Evolutionary conservation across 2,113 vertebrate species (phyloP).

Genomic region (Eonycteris spelaea): DNA sequence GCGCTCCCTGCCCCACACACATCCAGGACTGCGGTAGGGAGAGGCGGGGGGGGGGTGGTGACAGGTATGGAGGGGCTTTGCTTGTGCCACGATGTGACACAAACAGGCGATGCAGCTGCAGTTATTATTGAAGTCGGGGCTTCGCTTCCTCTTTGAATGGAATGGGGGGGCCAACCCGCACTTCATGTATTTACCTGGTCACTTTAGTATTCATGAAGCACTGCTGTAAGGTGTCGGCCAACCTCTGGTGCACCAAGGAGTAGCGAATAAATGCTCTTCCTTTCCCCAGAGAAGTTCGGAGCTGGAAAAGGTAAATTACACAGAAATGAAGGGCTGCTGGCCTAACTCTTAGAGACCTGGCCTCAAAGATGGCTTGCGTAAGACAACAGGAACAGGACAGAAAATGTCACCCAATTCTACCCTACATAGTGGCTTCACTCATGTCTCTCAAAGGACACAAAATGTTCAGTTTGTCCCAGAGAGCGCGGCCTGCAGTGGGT

Average conservation of each 20-base stretch:
- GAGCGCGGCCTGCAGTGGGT: not conserved
- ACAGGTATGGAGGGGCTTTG: not conserved
- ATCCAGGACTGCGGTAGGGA: not conserved
- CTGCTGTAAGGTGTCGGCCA: conserved; percentile 96
- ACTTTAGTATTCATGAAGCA: conserved; percentile 95
- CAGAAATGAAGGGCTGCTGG: conserved; percentile 61
- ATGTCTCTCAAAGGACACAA: not conserved
- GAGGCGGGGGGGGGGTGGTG: not conserved
- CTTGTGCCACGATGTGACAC: not conserved
- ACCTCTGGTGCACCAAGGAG: conserved; percentile 94
- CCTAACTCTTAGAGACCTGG: not conserved
- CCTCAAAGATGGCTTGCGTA: not conserved
- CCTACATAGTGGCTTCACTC: not conserved
- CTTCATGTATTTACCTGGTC: conserved; percentile 85
- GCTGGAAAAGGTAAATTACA: conserved; percentile 79
- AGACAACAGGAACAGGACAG: not conserved
- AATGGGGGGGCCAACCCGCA: not conserved
- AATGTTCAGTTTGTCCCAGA: not conserved
- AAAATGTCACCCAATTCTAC: not conserved
- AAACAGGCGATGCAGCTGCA: not conserved
- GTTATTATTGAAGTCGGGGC: not conserved
- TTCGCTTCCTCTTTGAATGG: fast-evolving
- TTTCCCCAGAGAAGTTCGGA: conserved; percentile 95
- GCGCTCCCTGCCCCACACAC: not conserved
- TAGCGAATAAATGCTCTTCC: conserved; percentile 96